Conservation (phyloP, 1,140 invertebrate genomes). For the Drosophila tristis region DNA sequence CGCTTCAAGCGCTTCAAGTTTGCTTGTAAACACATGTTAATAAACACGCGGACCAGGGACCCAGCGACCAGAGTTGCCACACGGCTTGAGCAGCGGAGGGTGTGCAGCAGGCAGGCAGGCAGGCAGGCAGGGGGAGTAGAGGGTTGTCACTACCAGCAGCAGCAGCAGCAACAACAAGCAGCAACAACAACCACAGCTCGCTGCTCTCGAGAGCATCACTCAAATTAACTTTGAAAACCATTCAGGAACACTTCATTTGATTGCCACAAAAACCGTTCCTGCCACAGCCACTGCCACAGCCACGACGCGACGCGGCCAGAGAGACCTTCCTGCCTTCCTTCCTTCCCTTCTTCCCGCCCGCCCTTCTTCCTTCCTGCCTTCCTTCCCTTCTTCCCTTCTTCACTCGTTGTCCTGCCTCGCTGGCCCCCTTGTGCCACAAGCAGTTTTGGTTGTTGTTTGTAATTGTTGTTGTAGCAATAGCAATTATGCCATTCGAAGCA, state of each 20-base stretch:
- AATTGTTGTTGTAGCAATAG: constrained; percentile 81
- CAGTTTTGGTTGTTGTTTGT: constrained; percentile 58
- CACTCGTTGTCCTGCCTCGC: no score
- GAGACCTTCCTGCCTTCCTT: no score
- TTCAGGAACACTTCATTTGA: constrained; percentile 84
- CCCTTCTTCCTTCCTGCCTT: no score
- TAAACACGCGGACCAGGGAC: constrained; percentile 65
- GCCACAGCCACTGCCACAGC: neutral
- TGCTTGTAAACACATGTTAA: constrained; percentile 83
- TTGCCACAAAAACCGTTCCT: constrained; percentile 67
- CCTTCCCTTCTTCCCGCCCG: no score
- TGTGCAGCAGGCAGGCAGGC: neutral
- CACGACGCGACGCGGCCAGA: no score
- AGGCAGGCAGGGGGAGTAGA: constrained; percentile 1
- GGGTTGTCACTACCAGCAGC: constrained; percentile 75
- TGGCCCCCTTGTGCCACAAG: neutral
- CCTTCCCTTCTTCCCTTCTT: no score
- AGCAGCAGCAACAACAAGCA: constrained; percentile 52
- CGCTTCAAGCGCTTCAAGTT: constrained; percentile 64
- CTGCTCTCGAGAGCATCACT: constrained; percentile 67
- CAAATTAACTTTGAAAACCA: constrained; percentile 84
- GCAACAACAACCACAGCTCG: constrained; percentile 10
- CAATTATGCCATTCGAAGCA: constrained; percentile 81
- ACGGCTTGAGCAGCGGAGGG: neutral
- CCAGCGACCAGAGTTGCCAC: neutral